Evolutionary conservation across 2,797 vertebrate species (phyloP).

Genomic region (Urophycis tenuis): DNA sequence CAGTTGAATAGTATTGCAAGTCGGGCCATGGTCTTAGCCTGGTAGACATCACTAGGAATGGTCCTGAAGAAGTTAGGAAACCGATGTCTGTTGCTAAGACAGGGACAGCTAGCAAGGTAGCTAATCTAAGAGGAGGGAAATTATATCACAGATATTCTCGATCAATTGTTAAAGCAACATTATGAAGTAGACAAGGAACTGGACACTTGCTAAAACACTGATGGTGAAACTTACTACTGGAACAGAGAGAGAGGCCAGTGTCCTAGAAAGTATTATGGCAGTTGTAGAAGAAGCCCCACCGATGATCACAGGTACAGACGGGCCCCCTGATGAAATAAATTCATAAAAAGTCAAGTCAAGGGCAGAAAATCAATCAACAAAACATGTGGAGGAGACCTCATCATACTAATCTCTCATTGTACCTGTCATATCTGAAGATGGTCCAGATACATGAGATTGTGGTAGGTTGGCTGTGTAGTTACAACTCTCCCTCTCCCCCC

Average conservation of each 20-base stretch:
- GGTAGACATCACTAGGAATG: constrained; percentile 15
- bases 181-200: neutral
- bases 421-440: neutral
- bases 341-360: neutral
- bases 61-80: constrained; percentile 51
- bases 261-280: constrained; percentile 56
- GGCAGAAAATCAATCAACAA: constrained; percentile 6
- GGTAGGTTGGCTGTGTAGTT: neutral
- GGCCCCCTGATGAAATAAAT: constrained; percentile 30
- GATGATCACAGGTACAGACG: constrained; percentile 62
- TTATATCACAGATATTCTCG: neutral
- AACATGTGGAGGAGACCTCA: neutral
- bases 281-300: constrained; percentile 63
- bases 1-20: neutral
- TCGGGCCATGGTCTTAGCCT: neutral
- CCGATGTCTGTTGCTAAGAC: constrained; percentile 47
- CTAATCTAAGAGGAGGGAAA: constrained; percentile 44
- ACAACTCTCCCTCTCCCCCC: constrained; percentile 48
- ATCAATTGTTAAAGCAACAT: neutral
- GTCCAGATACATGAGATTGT: neutral
- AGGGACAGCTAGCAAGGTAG: constrained; percentile 54
- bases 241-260: constrained; percentile 58
- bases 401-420: neutral
- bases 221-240: constrained; percentile 59
- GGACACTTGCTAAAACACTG: neutral